phyloP scores from a whole-genome alignment of 2,797 vertebrate species.

The Psittacula echo region DNA sequence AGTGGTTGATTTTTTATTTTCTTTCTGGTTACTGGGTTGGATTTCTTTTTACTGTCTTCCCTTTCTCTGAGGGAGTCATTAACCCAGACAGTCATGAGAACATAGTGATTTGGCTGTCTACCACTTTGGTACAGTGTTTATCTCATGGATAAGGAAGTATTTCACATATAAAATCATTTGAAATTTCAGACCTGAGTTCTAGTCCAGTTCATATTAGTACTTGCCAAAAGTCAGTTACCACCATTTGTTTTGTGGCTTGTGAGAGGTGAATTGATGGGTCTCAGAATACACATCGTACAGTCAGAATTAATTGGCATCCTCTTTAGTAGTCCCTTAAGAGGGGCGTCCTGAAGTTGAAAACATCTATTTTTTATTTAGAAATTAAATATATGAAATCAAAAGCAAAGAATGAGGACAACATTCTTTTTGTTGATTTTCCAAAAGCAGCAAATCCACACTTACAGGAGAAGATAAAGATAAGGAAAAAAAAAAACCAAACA shows the following conservation, averaged over 20 bases:
- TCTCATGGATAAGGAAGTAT: not conserved
- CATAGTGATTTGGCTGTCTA: not conserved
- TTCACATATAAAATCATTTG: not conserved
- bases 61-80: not conserved
- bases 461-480: conserved; percentile 37
- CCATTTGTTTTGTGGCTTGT: not conserved
- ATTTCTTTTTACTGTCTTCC: not conserved
- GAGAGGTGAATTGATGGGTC: not conserved
- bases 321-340: not conserved
- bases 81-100: not conserved
- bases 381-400: conserved; percentile 19
- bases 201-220: not conserved
- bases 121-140: not conserved
- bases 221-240: not conserved
- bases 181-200: not conserved
- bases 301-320: not conserved
- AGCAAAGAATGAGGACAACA: not conserved
- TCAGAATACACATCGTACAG: not conserved
- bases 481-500: conserved; percentile 54
- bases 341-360: not conserved
- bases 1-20: not conserved
- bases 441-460: conserved; percentile 48
- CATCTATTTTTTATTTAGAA: not conserved
- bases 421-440: not conserved
- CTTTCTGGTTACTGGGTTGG: not conserved